A percentile compares a stretch with the other conserved stretches of the same genome.
Evolutionary conservation across 2,113 vertebrate genomes (phyloP).

Genomic region (Rallus limicola): DNA sequence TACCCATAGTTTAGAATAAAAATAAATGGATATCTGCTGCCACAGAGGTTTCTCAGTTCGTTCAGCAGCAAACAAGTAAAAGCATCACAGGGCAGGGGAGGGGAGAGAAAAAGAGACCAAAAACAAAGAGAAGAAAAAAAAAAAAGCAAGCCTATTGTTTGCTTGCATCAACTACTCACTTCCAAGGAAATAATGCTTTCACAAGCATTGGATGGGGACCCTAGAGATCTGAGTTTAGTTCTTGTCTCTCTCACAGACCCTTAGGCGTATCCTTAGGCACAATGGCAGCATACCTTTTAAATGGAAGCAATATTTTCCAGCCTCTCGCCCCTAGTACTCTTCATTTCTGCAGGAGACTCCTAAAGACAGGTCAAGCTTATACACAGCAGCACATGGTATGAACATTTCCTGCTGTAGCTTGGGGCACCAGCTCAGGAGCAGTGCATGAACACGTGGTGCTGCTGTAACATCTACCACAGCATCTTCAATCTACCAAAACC

Average conservation of each 20-base stretch:
- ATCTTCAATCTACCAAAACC: not conserved
- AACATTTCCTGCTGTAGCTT: not conserved
- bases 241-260: not conserved
- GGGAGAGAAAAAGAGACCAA: no score
- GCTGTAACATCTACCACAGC: not conserved
- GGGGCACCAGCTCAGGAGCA: not conserved
- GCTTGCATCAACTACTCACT: accelerated
- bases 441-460: accelerated
- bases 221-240: not conserved
- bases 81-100: not conserved
- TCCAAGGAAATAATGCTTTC: not conserved
- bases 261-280: not conserved
- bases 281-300: not conserved
- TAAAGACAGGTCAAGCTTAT: not conserved
- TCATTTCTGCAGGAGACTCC: not conserved
- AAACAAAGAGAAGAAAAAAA: no score
- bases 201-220: not conserved
- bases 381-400: not conserved
- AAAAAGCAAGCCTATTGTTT: not conserved
- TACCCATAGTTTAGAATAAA: not conserved
- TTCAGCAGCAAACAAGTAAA: not conserved
- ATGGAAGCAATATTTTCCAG: not conserved
- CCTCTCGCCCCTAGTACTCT: not conserved
- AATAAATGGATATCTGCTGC: not conserved
- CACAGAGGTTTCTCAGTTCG: not conserved